Conservation (phyloP, 2,113 vertebrate genomes). For the Mesitornis unicolor region DNA sequence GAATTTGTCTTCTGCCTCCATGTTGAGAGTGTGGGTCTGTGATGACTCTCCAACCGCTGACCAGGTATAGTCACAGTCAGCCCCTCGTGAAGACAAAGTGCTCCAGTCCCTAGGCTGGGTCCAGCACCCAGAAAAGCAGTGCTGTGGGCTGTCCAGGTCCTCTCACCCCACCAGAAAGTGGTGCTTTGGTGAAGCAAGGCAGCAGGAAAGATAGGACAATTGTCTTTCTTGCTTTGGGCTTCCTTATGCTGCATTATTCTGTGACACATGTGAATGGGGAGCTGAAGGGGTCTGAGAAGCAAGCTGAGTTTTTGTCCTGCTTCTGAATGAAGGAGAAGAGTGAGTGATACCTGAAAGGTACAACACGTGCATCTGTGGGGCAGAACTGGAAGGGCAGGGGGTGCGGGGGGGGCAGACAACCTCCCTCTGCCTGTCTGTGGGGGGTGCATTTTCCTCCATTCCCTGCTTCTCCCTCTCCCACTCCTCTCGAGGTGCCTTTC, state of each 20-base stretch:
- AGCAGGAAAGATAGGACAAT: neutral
- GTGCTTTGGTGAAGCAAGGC: neutral
- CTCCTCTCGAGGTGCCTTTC: neutral
- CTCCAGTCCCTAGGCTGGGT: neutral
- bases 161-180: rapidly evolving
- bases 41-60: neutral
- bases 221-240: neutral
- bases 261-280: neutral
- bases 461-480: neutral
- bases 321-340: neutral
- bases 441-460: neutral
- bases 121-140: neutral
- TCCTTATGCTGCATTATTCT: rapidly evolving
- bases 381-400: neutral
- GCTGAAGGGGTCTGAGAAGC: neutral
- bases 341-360: rapidly evolving
- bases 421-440: rapidly evolving
- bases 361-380: neutral
- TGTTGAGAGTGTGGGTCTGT: rapidly evolving
- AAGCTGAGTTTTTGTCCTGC: neutral
- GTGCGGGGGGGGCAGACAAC: neutral
- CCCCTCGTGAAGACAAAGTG: neutral
- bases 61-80: no score
- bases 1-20: neutral
- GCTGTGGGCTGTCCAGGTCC: neutral